Conservation (phyloP, 2,888 invertebrate genomes). For the Tortrix viridana region DNA sequence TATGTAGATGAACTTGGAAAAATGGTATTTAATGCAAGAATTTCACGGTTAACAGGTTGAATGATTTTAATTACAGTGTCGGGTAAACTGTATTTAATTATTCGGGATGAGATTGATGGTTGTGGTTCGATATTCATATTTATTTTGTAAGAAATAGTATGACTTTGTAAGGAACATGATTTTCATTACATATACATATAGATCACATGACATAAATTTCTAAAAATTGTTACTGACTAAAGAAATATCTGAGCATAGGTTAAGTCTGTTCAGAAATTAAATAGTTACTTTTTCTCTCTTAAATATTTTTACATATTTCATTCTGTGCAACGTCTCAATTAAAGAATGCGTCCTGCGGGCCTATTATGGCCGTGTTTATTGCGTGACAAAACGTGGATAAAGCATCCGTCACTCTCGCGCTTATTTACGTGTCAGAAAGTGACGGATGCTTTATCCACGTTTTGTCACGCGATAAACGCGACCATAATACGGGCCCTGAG, state of each 20-base stretch:
- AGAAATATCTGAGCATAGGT: too few relatives aligned
- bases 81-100: neutral
- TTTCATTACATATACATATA: neutral
- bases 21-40: slow-evolving; percentile 13
- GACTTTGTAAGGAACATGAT: neutral
- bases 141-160: neutral
- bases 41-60: slow-evolving; percentile 13
- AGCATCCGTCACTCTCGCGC: too few relatives aligned
- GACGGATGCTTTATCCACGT: too few relatives aligned
- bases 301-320: neutral
- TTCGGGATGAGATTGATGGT: neutral
- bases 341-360: slow-evolving; percentile 1
- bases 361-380: too few relatives aligned
- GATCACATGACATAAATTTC: too few relatives aligned
- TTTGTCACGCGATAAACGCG: too few relatives aligned
- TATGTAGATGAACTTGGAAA: slow-evolving; percentile 21
- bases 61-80: neutral
- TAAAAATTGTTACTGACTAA: too few relatives aligned
- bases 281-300: too few relatives aligned
- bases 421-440: too few relatives aligned
- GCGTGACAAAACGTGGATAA: too few relatives aligned
- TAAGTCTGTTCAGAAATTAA: too few relatives aligned
- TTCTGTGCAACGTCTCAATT: slow-evolving; percentile 26
- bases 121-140: neutral
- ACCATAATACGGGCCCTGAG: too few relatives aligned